These are phyloP conservation scores for Heloderma charlesbogerti DNA, from an alignment of 2,113 vertebrate species.

Conservation along the genomic window DNA sequence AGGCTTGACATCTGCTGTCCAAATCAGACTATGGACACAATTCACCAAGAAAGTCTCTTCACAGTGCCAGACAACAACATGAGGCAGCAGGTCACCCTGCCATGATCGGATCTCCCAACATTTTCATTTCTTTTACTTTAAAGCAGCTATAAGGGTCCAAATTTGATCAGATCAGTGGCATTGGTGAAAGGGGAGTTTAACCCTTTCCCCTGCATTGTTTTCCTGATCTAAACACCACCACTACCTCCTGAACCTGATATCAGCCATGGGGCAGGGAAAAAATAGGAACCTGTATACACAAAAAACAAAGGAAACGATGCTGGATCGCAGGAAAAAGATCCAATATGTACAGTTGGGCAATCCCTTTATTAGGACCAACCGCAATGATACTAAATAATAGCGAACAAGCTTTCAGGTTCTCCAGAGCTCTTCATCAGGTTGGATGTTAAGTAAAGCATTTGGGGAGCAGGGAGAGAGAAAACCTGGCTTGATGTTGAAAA, in stretches of 20 bases:
- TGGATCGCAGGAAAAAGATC: neutral
- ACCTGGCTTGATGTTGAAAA: neutral
- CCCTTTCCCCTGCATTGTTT: neutral
- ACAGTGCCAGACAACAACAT: neutral
- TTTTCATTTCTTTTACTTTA: neutral
- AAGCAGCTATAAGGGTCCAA: neutral
- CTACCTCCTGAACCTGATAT: no score
- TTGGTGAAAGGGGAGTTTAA: neutral
- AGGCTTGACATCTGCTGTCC: constrained; percentile 67
- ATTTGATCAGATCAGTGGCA: neutral
- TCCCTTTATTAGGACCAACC: neutral
- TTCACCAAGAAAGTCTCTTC: constrained; percentile 44
- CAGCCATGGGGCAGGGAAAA: no score
- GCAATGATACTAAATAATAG: neutral
- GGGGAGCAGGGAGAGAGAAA: neutral
- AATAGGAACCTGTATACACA: neutral
- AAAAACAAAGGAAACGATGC: neutral
- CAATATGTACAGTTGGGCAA: neutral
- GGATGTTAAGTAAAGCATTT: no score
- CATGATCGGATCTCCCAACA: neutral
- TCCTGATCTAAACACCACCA: neutral
- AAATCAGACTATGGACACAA: constrained; percentile 58
- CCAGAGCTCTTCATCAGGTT: neutral
- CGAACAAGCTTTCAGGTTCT: neutral
- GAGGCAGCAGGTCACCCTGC: neutral